phyloP scores from a whole-genome alignment of 2,113 vertebrate species.

The Leucosticte australis region DNA sequence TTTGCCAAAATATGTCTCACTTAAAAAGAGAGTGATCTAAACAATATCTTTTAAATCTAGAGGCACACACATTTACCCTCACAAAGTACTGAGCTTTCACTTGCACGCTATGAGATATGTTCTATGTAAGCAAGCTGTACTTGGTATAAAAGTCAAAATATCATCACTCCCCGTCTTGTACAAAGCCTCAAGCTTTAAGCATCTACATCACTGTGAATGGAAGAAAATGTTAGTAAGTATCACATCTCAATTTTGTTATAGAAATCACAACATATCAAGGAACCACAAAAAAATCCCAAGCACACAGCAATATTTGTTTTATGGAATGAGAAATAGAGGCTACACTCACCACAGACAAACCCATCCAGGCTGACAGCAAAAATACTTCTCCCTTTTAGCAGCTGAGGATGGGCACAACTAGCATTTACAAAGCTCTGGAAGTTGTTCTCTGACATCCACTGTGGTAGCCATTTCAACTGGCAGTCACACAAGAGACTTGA shows the following conservation, averaged over 20 bases:
- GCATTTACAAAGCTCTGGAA: slow-evolving; percentile 88
- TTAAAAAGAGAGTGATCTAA: not conserved
- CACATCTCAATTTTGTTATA: not conserved
- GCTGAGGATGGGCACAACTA: slow-evolving; percentile 94
- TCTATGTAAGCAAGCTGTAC: not conserved
- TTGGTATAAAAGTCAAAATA: not conserved
- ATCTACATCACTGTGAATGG: not conserved
- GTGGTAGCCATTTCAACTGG: slow-evolving; percentile 94
- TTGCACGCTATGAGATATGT: rapidly evolving
- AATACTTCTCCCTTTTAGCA: slow-evolving; percentile 89
- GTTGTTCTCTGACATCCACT: slow-evolving; percentile 90
- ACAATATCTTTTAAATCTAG: not conserved
- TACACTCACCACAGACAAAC: slow-evolving; percentile 93
- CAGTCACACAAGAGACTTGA: slow-evolving; percentile 97
- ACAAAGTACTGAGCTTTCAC: not conserved
- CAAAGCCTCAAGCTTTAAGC: not conserved
- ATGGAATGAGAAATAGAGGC: not conserved
- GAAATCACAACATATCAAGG: not conserved
- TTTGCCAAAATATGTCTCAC: not conserved
- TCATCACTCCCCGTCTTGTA: not conserved
- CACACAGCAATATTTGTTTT: not conserved
- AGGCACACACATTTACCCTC: not conserved
- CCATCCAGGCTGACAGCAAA: slow-evolving; percentile 86
- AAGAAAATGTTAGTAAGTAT: not conserved
- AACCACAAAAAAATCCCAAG: not conserved